phyloP scores from a whole-genome alignment of 2,797 vertebrate species.

The Malurus leucopterus region DNA sequence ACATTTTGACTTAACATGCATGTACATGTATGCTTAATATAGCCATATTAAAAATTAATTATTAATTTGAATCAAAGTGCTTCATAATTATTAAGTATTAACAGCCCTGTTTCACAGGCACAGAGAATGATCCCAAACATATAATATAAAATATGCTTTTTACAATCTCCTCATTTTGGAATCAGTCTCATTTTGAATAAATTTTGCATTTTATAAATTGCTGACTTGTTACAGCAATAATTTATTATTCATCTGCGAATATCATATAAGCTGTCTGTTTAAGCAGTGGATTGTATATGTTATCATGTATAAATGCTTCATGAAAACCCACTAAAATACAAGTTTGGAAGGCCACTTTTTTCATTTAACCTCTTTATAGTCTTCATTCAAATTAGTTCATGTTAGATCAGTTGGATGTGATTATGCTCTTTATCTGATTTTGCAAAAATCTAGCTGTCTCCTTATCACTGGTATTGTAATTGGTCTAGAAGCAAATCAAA shows the following conservation, averaged over 20 bases:
- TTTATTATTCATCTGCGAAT: background rate
- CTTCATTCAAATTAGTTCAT: background rate
- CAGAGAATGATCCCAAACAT: background rate
- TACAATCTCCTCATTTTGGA: background rate
- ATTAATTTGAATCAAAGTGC: background rate
- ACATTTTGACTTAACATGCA: background rate
- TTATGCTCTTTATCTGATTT: background rate
- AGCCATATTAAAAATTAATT: background rate
- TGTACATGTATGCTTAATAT: background rate
- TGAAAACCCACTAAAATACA: background rate
- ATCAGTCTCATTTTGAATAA: background rate
- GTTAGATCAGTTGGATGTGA: background rate
- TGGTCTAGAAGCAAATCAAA: background rate
- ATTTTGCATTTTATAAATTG: background rate
- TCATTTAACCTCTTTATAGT: background rate
- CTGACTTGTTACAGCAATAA: background rate
- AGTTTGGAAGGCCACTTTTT: background rate
- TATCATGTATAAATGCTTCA: background rate
- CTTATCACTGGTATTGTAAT: background rate
- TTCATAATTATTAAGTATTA: background rate
- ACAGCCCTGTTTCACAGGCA: background rate
- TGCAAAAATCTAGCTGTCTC: background rate
- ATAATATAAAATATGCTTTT: background rate
- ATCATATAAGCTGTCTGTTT: background rate
- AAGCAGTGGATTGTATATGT: background rate